Conservation (phyloP, 2,888 invertebrate genomes). For the Conops quadrifasciatus region DNA sequence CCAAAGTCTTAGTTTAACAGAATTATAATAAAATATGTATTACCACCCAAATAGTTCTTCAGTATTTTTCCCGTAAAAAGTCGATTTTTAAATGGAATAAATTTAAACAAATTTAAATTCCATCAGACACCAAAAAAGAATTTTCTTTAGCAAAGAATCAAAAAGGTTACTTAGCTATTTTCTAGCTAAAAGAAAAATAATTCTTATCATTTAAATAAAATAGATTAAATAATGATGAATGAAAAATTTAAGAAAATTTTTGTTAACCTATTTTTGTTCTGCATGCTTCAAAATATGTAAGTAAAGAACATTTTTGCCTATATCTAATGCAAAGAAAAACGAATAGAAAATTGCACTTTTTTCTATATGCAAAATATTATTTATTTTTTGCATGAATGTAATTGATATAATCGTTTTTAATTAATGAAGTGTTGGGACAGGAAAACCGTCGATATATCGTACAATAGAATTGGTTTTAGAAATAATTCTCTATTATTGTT, state of each 20-base stretch:
- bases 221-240: neutral
- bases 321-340: too few species aligned
- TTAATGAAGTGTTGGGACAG: too few species aligned
- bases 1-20: neutral
- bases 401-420: neutral
- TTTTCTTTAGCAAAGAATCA: too few species aligned
- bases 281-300: constrained; percentile 5
- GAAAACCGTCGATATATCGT: too few species aligned
- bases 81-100: too few species aligned
- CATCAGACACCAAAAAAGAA: too few species aligned
- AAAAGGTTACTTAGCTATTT: neutral
- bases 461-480: too few species aligned
- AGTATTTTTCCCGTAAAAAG: constrained; percentile 6
- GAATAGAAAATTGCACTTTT: too few species aligned
- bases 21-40: neutral
- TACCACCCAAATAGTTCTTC: neutral
- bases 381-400: constrained; percentile 56
- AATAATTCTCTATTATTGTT: neutral
- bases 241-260: neutral
- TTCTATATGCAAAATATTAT: too few species aligned
- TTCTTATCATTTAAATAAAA: neutral
- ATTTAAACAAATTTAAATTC: too few species aligned
- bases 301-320: neutral
- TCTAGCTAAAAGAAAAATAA: neutral
- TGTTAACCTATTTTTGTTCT: neutral